Conservation (phyloP, 2,888 invertebrate species). For the Leucozona laternaria region DNA sequence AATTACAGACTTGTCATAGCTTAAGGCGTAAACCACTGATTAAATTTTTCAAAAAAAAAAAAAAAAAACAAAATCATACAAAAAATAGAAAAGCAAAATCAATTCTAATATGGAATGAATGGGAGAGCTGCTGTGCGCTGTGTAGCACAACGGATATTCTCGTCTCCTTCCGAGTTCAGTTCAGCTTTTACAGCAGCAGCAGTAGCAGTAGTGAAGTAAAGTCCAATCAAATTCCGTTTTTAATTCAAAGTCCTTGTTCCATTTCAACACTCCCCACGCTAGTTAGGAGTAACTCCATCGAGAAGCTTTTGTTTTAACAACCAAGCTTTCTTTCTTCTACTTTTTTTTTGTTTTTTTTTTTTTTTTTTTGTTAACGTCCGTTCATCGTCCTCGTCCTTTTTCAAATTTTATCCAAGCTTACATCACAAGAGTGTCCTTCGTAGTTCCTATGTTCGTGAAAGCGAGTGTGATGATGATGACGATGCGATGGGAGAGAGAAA, state of each 20-base stretch:
- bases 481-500: conserved; percentile 12
- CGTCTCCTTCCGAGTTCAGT: conserved; percentile 26
- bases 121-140: neutral
- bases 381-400: conserved; percentile 4
- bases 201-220: conserved; percentile 32
- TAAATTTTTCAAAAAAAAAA: conserved; percentile 54
- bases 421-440: conserved; percentile 37
- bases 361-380: conserved; percentile 1
- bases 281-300: conserved; percentile 54
- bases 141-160: conserved; percentile 13
- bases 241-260: conserved; percentile 71
- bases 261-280: conserved; percentile 50
- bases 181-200: conserved; percentile 1
- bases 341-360: neutral
- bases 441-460: conserved; percentile 16
- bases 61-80: conserved; percentile 14
- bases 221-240: conserved; percentile 66
- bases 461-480: conserved; percentile 54
- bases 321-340: conserved; percentile 47
- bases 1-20: conserved; percentile 67
- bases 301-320: conserved; percentile 73
- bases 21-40: conserved; percentile 75
- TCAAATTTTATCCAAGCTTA: conserved; percentile 24
- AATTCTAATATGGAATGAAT: conserved; percentile 62
- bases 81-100: conserved; percentile 59